Percentiles rank a stretch among this genome's conserved stretches.
These are phyloP conservation scores for Ametastegia equiseti DNA, from an alignment of 2,888 invertebrate species.

Conservation along the genomic window DNA sequence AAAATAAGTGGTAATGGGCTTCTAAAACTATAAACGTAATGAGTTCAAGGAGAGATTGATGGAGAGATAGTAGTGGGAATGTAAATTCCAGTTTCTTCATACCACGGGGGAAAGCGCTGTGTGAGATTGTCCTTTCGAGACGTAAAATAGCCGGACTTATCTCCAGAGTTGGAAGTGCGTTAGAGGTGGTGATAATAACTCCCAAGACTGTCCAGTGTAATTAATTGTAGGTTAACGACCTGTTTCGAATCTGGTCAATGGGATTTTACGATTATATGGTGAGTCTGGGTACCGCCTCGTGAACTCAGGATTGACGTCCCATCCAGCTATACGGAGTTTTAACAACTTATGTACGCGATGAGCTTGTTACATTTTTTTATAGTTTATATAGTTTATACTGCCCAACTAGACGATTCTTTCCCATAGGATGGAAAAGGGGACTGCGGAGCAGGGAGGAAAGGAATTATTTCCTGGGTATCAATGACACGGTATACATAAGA, in stretches of 20 bases:
- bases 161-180: background rate
- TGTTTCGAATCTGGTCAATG: constrained; percentile 29
- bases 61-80: background rate
- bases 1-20: no score
- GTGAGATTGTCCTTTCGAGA: constrained; percentile 1
- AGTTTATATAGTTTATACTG: background rate
- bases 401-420: background rate
- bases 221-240: constrained; percentile 31
- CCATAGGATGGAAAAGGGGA: background rate
- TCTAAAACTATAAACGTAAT: no score
- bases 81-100: background rate
- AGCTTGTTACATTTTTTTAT: constrained; percentile 28
- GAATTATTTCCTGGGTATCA: background rate
- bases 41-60: background rate
- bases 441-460: no score
- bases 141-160: background rate
- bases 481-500: background rate
- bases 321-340: constrained; percentile 1
- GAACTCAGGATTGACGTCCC: background rate
- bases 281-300: constrained; percentile 16
- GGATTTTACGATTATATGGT: constrained; percentile 35
- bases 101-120: background rate
- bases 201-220: constrained; percentile 10
- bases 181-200: constrained; percentile 13
- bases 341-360: constrained; percentile 14